These are phyloP conservation scores for Coenobita brevimanus DNA, from an alignment of 1,140 invertebrate genomes.

Conservation along the genomic window DNA sequence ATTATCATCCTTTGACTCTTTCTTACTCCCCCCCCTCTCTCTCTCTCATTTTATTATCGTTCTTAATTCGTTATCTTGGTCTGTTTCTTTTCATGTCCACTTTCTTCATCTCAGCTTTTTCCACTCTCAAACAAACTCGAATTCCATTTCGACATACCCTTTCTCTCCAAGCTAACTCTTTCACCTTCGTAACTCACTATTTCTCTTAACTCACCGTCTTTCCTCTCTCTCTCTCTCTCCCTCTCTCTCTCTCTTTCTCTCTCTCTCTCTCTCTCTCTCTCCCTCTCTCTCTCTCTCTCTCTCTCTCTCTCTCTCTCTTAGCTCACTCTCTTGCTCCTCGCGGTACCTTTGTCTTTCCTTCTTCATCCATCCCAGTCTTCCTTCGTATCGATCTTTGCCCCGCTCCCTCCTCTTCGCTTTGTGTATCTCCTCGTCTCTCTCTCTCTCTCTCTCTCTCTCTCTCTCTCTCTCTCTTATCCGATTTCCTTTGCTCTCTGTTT, in stretches of 20 bases:
- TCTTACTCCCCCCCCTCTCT: background rate
- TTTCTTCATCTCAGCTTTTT: background rate
- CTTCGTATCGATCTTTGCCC: background rate
- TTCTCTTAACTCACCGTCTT: no score
- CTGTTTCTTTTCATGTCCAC: background rate
- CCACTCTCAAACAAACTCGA: background rate
- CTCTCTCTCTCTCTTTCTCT: background rate
- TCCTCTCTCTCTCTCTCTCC: background rate
- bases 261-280: background rate
- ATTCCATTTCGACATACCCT: background rate
- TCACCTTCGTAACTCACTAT: background rate
- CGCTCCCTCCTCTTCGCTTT: background rate
- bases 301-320: background rate
- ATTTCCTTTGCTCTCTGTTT: no score
- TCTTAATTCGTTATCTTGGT: background rate
- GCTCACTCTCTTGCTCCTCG: background rate
- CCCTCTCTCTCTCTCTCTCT: background rate
- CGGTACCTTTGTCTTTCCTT: background rate
- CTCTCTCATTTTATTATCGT: background rate
- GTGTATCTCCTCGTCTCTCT: background rate
- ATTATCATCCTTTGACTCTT: background rate
- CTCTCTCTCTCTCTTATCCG: no score
- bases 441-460: slow-evolving; percentile 14
- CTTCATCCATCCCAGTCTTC: background rate
- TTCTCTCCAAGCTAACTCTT: background rate